Percentiles rank a stretch among this genome's conserved stretches.
Evolutionary conservation across 2,113 vertebrate species (phyloP).

Genomic region (Echinops telfairi): DNA sequence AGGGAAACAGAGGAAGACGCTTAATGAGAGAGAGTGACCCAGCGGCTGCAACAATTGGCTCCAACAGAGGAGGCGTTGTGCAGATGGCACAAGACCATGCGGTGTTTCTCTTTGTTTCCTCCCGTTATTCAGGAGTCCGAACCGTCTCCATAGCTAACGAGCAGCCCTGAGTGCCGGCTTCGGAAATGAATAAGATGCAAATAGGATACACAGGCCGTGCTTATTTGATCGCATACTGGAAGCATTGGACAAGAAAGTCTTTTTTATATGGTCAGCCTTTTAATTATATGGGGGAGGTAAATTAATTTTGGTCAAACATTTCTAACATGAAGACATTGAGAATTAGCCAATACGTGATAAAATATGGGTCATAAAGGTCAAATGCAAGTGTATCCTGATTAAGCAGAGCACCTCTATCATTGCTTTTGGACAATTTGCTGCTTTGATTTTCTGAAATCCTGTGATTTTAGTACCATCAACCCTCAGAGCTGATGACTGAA

Average conservation of each 20-base stretch:
- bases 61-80: not conserved
- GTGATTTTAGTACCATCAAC: slow-evolving; percentile 52
- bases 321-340: not conserved
- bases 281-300: not conserved
- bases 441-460: slow-evolving; percentile 36
- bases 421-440: not conserved
- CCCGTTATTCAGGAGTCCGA: too few species aligned
- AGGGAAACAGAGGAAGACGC: too few species aligned
- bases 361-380: not conserved
- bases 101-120: too few species aligned
- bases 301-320: slow-evolving; percentile 34
- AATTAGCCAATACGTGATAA: slow-evolving; percentile 15
- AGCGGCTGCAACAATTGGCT: too few species aligned
- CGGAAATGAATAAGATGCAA: not conserved
- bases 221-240: slow-evolving; percentile 33
- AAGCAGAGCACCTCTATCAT: not conserved
- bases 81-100: not conserved
- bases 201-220: not conserved
- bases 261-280: not conserved
- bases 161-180: not conserved
- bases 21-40: too few species aligned
- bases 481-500: slow-evolving; percentile 35
- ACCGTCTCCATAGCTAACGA: too few species aligned
- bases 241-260: not conserved
- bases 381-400: not conserved